Evolutionary conservation across 2,113 vertebrate species (phyloP).

Genomic region (Chitala chitala): DNA sequence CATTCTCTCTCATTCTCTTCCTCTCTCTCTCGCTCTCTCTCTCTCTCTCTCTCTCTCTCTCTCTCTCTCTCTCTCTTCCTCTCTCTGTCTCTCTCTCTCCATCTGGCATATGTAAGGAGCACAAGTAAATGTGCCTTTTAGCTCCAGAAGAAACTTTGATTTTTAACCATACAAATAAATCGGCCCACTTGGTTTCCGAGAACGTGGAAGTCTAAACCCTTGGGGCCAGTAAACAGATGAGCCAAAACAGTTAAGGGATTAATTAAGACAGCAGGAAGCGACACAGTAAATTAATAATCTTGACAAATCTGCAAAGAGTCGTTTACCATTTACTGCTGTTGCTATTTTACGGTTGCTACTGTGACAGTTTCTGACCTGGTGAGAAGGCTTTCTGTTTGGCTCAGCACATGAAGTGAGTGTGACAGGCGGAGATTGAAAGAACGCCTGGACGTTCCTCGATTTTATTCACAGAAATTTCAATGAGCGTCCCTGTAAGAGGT

Average conservation of each 20-base stretch:
- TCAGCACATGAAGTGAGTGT: not conserved
- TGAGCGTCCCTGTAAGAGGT: not conserved
- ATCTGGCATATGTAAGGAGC: not conserved
- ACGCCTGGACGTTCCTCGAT: too few species aligned
- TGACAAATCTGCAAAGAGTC: not conserved
- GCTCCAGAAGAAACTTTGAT: not conserved
- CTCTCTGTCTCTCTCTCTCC: not conserved
- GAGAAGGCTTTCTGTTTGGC: too few species aligned
- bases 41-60: not conserved
- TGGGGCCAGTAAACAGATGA: not conserved
- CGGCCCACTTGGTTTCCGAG: not conserved
- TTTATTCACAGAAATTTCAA: too few species aligned
- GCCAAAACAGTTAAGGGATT: not conserved
- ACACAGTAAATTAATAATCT: not conserved
- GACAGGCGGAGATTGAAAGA: too few species aligned
- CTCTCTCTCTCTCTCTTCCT: not conserved
- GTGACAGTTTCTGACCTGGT: not conserved
- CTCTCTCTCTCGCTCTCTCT: too few species aligned
- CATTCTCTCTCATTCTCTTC: too few species aligned
- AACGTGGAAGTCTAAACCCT: not conserved
- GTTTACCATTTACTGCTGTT: conserved; percentile 1
- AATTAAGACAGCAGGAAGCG: not conserved
- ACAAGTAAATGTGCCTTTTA: not conserved
- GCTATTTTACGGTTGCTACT: not conserved
- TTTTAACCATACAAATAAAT: not conserved